Conservation (phyloP, 2,113 vertebrate species). For the Petroica traversi region DNA sequence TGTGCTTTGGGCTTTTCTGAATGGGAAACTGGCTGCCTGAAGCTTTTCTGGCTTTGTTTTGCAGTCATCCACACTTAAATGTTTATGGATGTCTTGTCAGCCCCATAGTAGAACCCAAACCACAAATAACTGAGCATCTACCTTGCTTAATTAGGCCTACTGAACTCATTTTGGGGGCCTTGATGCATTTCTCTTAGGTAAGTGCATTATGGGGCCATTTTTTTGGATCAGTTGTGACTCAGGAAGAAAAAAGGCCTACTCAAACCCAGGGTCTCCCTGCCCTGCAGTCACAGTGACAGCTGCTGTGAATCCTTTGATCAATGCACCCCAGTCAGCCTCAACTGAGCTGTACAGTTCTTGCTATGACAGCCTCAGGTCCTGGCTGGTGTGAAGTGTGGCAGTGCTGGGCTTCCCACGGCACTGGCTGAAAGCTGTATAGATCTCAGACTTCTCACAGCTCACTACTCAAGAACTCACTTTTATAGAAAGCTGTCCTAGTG, state of each 20-base stretch:
- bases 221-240: neutral
- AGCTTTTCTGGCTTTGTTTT: neutral
- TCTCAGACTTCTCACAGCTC: neutral
- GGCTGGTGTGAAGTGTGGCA: neutral
- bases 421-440: neutral
- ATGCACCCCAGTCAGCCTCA: neutral
- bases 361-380: neutral
- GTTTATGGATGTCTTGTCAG: neutral
- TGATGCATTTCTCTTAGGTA: neutral
- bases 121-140: neutral
- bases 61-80: neutral
- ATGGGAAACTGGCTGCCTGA: neutral
- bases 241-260: neutral
- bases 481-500: neutral
- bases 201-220: neutral
- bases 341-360: neutral
- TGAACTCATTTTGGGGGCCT: neutral
- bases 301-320: neutral
- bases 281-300: neutral
- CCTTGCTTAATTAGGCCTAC: neutral
- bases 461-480: neutral
- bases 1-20: neutral
- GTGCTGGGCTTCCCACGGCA: accelerated
- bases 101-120: neutral
- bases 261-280: neutral